Percentiles rank a stretch among this genome's conserved stretches.
Evolutionary conservation across 1,140 invertebrate species (phyloP).

Genomic region (Mactra quadrangularis): DNA sequence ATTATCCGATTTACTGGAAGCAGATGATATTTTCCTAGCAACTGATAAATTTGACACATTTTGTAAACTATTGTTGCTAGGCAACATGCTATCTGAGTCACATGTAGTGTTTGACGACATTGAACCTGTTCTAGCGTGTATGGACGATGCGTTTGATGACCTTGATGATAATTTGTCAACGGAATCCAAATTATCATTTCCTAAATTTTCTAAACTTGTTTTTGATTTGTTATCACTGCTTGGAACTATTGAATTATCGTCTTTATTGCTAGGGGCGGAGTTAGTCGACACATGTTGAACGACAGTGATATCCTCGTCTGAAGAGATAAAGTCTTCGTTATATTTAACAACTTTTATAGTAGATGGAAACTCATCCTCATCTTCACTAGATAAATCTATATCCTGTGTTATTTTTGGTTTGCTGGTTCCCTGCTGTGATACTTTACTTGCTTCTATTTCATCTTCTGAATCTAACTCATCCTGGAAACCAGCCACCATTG

Average conservation of each 20-base stretch:
- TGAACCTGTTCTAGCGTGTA: constrained; percentile 5
- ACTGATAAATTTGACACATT: not conserved
- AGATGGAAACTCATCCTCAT: constrained; percentile 65
- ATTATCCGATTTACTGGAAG: constrained; percentile 47
- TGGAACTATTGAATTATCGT: not conserved
- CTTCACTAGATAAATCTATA: constrained; percentile 76
- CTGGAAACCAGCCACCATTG: constrained; percentile 93
- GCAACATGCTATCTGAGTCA: not conserved
- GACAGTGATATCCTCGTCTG: constrained; percentile 16
- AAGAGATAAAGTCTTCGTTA: constrained; percentile 58
- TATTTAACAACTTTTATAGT: constrained; percentile 60
- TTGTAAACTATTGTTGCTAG: not conserved
- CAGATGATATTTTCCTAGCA: constrained; percentile 44
- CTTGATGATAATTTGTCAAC: not conserved
- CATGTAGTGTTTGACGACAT: constrained; percentile 3
- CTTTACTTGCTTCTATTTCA: constrained; percentile 71
- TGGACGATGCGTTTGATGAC: not conserved
- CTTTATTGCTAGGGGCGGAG: constrained; percentile 6
- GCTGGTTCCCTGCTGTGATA: not conserved
- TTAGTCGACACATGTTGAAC: not conserved
- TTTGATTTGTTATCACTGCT: not conserved
- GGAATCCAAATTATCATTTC: constrained; percentile 14
- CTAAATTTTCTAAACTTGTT: constrained; percentile 13
- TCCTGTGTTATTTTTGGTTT: constrained; percentile 54
- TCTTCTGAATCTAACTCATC: constrained; percentile 88